Conservation (phyloP, 2,113 vertebrate genomes). For the Cynocephalus volans region DNA sequence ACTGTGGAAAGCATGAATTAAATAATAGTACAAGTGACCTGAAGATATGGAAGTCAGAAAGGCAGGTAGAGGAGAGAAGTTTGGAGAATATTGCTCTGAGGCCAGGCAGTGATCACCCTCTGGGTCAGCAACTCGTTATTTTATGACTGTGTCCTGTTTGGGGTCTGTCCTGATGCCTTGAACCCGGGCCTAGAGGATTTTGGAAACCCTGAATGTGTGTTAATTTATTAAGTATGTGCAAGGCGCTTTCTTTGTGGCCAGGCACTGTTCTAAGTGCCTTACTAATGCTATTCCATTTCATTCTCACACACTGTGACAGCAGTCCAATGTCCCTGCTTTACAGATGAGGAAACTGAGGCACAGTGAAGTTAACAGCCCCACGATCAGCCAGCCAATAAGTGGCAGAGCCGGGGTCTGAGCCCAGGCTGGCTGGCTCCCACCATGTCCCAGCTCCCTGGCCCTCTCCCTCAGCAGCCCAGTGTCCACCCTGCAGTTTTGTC, state of each 20-base stretch:
- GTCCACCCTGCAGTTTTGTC: accelerated
- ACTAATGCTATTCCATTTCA: background rate
- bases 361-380: accelerated
- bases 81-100: background rate
- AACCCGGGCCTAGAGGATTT: background rate
- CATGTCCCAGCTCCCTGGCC: accelerated
- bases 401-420: background rate
- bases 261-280: too few relatives aligned
- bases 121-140: background rate
- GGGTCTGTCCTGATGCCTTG: background rate
- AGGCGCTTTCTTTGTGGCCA: background rate
- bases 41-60: background rate
- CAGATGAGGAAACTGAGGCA: background rate
- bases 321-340: background rate
- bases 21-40: background rate
- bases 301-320: background rate
- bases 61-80: accelerated
- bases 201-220: accelerated
- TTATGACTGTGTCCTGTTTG: too few relatives aligned
- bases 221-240: background rate
- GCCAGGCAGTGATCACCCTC: accelerated
- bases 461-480: accelerated
- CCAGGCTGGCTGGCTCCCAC: too few relatives aligned
- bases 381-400: background rate
- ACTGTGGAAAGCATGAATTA: background rate